Conservation (phyloP, 2,888 invertebrate species). For the Dioctria rufipes region DNA sequence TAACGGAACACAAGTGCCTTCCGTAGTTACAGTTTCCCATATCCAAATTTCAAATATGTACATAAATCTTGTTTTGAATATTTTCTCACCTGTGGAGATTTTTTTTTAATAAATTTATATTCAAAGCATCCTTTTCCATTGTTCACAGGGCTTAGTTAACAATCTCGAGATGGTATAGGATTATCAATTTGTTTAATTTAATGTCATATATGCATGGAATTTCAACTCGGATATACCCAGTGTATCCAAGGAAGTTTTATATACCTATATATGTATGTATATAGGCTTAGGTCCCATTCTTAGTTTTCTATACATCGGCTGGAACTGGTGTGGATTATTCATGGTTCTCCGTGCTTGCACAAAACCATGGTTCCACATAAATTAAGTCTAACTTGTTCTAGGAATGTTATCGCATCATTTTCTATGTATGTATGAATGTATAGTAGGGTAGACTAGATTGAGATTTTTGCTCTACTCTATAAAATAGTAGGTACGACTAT, state of each 20-base stretch:
- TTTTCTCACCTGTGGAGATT: conserved; percentile 39
- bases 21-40: neutral
- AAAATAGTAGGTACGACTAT: no score
- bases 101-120: neutral
- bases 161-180: conserved; percentile 7
- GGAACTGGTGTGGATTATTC: conserved; percentile 23
- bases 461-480: neutral
- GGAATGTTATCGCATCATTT: conserved; percentile 30
- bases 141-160: neutral
- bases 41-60: conserved; percentile 6
- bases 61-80: conserved; percentile 40
- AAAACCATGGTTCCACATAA: conserved; percentile 22
- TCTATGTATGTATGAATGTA: no score
- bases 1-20: neutral
- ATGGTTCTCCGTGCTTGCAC: conserved; percentile 26
- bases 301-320: neutral
- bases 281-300: no score
- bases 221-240: conserved; percentile 10
- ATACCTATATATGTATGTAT: neutral
- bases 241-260: neutral
- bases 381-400: conserved; percentile 27
- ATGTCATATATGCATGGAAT: conserved; percentile 34
- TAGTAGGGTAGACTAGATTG: conserved; percentile 3
- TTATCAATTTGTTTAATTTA: conserved; percentile 44
- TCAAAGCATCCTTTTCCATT: conserved; percentile 1